A percentile compares a stretch with the other conserved stretches of the same genome.
Evolutionary conservation across 2,113 vertebrate species (phyloP).

Genomic region (Harpagus bidentatus): DNA sequence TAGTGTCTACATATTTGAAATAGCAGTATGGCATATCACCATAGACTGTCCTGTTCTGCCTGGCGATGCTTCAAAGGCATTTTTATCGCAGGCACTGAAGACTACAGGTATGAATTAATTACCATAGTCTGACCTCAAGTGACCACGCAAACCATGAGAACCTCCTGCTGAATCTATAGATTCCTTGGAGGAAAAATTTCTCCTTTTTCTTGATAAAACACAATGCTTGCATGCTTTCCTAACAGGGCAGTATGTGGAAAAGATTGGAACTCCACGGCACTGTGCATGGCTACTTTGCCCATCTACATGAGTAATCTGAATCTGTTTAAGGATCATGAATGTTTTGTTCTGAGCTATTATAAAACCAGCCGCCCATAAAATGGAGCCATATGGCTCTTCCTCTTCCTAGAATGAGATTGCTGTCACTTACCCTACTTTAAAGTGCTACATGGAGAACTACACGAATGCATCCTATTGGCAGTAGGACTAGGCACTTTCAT

Average conservation of each 20-base stretch:
- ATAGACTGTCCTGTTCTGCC: background rate
- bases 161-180: background rate
- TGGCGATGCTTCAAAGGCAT: background rate
- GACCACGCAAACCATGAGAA: background rate
- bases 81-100: background rate
- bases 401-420: background rate
- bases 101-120: background rate
- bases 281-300: background rate
- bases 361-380: background rate
- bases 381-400: background rate
- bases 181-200: background rate
- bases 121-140: background rate
- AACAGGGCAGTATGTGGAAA: background rate
- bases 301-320: background rate
- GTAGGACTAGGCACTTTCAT: background rate
- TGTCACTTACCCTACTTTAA: background rate
- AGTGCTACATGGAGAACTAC: background rate
- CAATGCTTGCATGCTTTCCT: background rate
- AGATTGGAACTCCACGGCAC: background rate
- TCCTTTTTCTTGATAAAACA: background rate
- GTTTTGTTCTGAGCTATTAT: background rate
- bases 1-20: background rate
- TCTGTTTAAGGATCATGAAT: background rate
- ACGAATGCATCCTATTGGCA: background rate
- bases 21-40: background rate